Conservation (phyloP, 2,113 vertebrate species). For the Sphyrna mokarran region DNA sequence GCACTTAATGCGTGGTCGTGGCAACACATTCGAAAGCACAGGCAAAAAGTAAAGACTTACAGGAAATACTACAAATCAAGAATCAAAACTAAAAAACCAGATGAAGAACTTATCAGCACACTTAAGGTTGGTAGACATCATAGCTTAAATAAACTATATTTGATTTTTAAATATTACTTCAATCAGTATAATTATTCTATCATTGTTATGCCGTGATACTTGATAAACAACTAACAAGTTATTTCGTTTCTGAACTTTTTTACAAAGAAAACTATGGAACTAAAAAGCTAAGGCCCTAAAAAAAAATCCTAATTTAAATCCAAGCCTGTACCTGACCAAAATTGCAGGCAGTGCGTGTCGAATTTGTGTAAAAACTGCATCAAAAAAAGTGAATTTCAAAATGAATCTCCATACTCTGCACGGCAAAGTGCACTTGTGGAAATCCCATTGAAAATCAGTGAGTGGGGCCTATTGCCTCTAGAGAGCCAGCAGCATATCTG, state of each 20-base stretch:
- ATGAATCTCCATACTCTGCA: no score
- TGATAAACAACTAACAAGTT: background rate
- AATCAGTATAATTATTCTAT: background rate
- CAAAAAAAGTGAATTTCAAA: no score
- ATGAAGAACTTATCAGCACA: conserved; percentile 58
- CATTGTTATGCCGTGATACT: background rate
- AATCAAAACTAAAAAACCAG: conserved; percentile 80
- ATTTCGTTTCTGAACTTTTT: background rate
- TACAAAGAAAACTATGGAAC: background rate
- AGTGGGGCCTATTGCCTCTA: no score
- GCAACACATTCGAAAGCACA: conserved; percentile 70
- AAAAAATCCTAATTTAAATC: background rate
- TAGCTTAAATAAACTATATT: conserved; percentile 10
- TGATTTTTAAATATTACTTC: background rate
- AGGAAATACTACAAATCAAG: conserved; percentile 81
- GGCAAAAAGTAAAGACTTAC: conserved; percentile 71
- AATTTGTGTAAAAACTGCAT: no score
- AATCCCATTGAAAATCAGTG: no score
- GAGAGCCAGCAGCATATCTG: no score
- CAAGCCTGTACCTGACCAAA: background rate
- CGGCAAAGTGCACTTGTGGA: no score
- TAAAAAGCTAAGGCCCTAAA: background rate
- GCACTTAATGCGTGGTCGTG: conserved; percentile 89
- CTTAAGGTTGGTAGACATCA: conserved; percentile 65
- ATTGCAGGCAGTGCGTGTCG: background rate